A percentile compares a stretch with the other conserved stretches of the same genome.
phyloP scores from a whole-genome alignment of 2,797 vertebrate genomes.

The Pseudotriccus pelzelni region DNA sequence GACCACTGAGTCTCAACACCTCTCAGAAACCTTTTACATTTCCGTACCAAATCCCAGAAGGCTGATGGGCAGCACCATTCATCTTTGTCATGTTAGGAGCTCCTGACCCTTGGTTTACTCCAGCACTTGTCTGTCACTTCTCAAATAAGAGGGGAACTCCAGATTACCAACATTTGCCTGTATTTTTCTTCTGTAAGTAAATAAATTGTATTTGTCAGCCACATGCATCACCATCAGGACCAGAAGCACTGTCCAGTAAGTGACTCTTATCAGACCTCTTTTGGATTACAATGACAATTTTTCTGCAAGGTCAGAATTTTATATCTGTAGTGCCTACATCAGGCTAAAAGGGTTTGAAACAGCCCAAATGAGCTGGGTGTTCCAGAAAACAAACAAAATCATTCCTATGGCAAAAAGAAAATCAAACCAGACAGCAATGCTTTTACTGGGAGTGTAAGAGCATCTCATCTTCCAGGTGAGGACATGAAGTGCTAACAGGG shows the following conservation, averaged over 20 bases:
- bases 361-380: neutral
- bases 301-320: neutral
- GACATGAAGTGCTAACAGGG: neutral
- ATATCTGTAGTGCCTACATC: neutral
- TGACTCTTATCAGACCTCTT: neutral
- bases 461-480: neutral
- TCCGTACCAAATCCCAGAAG: neutral
- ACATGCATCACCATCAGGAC: neutral
- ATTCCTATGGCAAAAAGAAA: neutral
- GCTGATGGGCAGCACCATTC: neutral
- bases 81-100: neutral
- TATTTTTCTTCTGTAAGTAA: neutral
- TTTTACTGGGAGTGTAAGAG: neutral
- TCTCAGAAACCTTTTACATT: neutral
- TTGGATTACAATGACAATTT: neutral
- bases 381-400: neutral
- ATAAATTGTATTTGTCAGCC: neutral
- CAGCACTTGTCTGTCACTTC: neutral
- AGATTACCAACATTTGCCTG: neutral
- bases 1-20: neutral
- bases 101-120: neutral
- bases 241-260: neutral
- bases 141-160: neutral
- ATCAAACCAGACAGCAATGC: neutral
- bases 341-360: neutral